Evolutionary conservation across 2,797 vertebrate species (phyloP), one percentile per base, ranked within the genome.

Genomic region (Sebastes vulpes): DNA sequence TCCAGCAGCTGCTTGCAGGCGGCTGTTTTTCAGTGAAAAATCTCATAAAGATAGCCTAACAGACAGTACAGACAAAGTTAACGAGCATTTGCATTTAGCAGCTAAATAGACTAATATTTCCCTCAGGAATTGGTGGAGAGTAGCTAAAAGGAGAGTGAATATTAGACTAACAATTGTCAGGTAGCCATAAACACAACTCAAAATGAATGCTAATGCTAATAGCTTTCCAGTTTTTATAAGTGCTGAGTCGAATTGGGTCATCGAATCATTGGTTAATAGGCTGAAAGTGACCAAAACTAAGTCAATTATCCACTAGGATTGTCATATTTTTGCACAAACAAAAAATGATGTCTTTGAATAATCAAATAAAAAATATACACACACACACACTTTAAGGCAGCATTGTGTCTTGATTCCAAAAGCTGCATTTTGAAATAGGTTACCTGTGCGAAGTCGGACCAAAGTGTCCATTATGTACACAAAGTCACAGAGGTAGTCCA

Each of bases 361-460:
- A 28, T 68, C 3, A 21, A 4, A 26, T 12, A n/a, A 32, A 20
- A 65, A 35, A 31, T 46, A 29, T 20, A 8, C 25, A 35, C 9
- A 61, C 5, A 38, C 35, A 8, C 32, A 35, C 11, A 54, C 10
- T 50, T 63, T 31, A 64, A 50, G 18, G 46, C 46, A 50, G 18
- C 18, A 50, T n/a, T 42, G 8, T 57, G 31, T 60, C 25, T 12
- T 46, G 5, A 28, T 8, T 20, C 18, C 16, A 58, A 12, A 64
- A 68, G 42, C 25, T 11, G 9, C 18, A 46, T 73, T 46, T 71
- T 56, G 11, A 65, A 29, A 25, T 31, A 35, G 18, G 1, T 94
- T 85, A 99, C 99, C 98, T 96, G 98, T 99, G 77, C 91, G 96
- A 72, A 99, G 94, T 72, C 97, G 96, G 71, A 99, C 95, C 54